Evolutionary conservation across 2,797 vertebrate species (phyloP).

Genomic region (Arnoldichthys spilopterus): DNA sequence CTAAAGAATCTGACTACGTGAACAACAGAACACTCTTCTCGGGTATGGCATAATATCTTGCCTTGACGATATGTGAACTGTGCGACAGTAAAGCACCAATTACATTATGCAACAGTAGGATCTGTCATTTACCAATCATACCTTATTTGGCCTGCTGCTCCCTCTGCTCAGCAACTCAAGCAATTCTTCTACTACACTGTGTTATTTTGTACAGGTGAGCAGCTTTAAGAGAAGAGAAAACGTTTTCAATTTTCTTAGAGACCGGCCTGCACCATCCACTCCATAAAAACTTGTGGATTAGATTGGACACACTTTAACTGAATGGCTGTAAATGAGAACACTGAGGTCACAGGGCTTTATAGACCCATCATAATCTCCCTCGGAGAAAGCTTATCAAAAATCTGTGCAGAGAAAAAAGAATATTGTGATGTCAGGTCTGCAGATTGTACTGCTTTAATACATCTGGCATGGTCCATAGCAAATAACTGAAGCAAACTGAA

Average conservation of each 20-base stretch:
- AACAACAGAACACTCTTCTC: neutral
- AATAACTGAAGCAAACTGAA: conserved; percentile 49
- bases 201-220: conserved; percentile 46
- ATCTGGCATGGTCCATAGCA: neutral
- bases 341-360: conserved; percentile 73
- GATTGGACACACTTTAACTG: conserved; percentile 73
- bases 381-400: conserved; percentile 45
- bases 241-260: conserved; percentile 68
- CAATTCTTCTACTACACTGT: neutral
- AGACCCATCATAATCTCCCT: conserved; percentile 66
- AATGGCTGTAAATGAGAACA: conserved; percentile 74
- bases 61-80: neutral
- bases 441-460: conserved; percentile 20
- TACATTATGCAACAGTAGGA: neutral
- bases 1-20: neutral
- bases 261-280: conserved; percentile 63
- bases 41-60: neutral
- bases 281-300: conserved; percentile 70
- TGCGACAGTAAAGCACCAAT: neutral
- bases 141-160: neutral
- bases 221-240: conserved; percentile 48
- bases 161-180: neutral
- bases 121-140: neutral
- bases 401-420: conserved; percentile 39
- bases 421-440: conserved; percentile 29